These are phyloP conservation scores for Dipus sagitta DNA, from an alignment of 2,797 vertebrate species.

Conservation along the genomic window DNA sequence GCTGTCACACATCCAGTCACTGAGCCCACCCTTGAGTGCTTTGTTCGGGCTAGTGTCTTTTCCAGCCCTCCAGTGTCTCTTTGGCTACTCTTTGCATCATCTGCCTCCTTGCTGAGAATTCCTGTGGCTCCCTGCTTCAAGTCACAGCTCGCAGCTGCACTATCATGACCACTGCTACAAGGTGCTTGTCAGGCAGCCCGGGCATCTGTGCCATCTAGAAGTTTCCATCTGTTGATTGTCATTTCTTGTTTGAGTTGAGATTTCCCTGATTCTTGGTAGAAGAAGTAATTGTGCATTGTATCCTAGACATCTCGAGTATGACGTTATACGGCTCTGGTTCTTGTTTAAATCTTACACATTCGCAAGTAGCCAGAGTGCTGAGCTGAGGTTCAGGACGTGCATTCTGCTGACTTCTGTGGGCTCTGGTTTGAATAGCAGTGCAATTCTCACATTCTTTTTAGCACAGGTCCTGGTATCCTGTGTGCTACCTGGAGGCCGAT, in stretches of 20 bases:
- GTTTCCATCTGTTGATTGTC: background rate
- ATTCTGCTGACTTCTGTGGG: background rate
- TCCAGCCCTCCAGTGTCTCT: background rate
- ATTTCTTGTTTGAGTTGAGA: background rate
- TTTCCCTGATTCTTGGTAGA: background rate
- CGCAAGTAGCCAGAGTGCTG: background rate
- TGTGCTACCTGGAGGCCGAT: background rate
- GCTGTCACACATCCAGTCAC: background rate
- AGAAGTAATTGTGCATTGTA: background rate
- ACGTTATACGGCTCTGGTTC: background rate
- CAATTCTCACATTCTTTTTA: conserved; percentile 18
- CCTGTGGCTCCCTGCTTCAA: background rate
- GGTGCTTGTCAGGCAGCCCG: background rate
- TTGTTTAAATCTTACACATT: background rate
- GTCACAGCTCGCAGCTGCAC: background rate
- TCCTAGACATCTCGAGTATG: background rate
- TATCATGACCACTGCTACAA: background rate
- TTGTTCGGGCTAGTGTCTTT: background rate
- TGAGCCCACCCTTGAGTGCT: background rate
- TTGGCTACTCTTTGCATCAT: background rate
- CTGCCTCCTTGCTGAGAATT: background rate
- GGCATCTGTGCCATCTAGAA: background rate
- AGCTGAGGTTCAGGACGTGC: background rate
- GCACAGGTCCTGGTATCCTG: background rate
- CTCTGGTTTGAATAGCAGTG: background rate